phyloP scores from a whole-genome alignment of 1,140 invertebrate species.

The Vollenhovia emeryi region DNA sequence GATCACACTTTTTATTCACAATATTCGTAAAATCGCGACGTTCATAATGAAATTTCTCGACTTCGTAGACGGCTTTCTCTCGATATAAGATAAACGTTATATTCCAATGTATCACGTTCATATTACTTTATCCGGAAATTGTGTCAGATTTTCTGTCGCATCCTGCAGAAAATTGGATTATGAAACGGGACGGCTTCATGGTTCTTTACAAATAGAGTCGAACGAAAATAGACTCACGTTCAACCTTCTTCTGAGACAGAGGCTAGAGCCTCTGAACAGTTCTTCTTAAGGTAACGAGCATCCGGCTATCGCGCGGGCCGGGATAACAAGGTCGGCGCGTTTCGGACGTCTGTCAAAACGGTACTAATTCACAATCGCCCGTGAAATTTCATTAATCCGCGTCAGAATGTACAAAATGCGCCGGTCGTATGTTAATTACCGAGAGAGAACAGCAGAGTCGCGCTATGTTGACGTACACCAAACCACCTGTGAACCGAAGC shows the following conservation, averaged over 20 bases:
- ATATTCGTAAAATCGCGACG: background rate
- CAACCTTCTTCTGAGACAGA: background rate
- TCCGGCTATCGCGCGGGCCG: background rate
- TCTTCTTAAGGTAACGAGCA: background rate
- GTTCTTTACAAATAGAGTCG: background rate
- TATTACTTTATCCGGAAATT: background rate
- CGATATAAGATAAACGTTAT: background rate
- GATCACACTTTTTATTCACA: background rate
- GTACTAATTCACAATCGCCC: background rate
- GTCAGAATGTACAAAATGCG: background rate
- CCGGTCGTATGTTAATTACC: background rate
- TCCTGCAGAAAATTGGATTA: conserved; percentile 6
- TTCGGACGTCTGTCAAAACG: background rate
- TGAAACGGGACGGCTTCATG: background rate
- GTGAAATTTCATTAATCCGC: conserved; percentile 24
- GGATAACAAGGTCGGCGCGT: conserved; percentile 1
- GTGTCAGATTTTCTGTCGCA: background rate
- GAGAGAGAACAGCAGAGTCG: background rate
- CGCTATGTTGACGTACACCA: too few relatives aligned
- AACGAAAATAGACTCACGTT: conserved; percentile 7
- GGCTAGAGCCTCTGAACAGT: background rate
- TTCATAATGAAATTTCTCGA: background rate
- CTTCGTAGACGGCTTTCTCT: background rate
- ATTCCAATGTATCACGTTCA: background rate
- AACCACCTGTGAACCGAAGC: background rate